Conservation (phyloP, 1,140 invertebrate species). For the Sycophaga agraensis region DNA sequence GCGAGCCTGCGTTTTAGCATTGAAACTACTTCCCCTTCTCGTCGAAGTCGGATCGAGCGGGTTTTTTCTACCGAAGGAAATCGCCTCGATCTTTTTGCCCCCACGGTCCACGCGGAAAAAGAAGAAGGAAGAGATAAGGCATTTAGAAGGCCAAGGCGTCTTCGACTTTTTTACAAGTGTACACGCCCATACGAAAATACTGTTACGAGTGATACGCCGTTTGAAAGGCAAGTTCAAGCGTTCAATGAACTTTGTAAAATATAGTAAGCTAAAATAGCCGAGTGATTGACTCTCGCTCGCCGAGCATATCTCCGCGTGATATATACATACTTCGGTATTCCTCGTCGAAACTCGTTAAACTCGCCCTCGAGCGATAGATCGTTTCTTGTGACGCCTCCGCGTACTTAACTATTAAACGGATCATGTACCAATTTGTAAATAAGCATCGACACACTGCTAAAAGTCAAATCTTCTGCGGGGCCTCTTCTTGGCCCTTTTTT, state of each 20-base stretch:
- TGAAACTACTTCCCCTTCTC: conserved; percentile 2
- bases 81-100: conserved; percentile 4
- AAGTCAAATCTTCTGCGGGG: not conserved
- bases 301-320: conserved; percentile 9
- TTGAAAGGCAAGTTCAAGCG: not conserved
- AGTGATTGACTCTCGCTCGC: not conserved
- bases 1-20: not conserved
- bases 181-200: not conserved
- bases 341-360: conserved; percentile 21
- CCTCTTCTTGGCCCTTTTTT: not conserved
- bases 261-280: not conserved
- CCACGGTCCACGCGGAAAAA: not conserved
- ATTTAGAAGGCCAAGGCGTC: conserved; percentile 10
- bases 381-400: not conserved
- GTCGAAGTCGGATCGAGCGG: not conserved
- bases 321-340: conserved; percentile 14
- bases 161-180: conserved; percentile 8
- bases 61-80: conserved; percentile 2
- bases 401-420: conserved; percentile 9
- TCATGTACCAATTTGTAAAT: conserved; percentile 14
- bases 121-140: conserved; percentile 6
- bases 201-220: not conserved
- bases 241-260: conserved; percentile 14
- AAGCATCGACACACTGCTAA: conserved; percentile 1
- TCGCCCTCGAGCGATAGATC: conserved; percentile 2